Evolutionary conservation across 2,113 vertebrate species (phyloP), one percentile per base, ranked within the genome.

Genomic region (Crotalus helleri): DNA sequence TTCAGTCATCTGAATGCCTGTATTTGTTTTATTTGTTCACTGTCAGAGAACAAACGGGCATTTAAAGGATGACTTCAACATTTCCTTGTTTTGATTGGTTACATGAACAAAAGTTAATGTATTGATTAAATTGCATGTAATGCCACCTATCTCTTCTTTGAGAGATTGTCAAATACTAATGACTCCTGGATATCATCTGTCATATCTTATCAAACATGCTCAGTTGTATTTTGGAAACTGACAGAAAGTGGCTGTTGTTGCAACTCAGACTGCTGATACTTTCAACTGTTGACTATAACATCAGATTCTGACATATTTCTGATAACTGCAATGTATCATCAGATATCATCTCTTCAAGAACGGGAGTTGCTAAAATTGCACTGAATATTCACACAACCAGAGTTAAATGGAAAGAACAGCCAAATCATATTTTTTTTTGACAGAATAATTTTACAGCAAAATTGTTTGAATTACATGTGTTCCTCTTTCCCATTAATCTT

Each of bases 141-240:
- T 61, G 19, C 39, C 26, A 39, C 39, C 58, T 44, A 21, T 53
- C 26, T 59, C 29, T 12, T 88, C 58, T 69, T 7, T 51, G 11
- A 93, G 19, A 59, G 58, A 33, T 46, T 90, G 92, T 90, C 54
- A 85, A 24, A 21, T 85, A 49, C 19, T 85, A 46, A 59, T 85
- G 33, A n/a, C 69, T 90, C 33, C 33, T 85, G 29, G 26, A 17
- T 93, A 55, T 85, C 49, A 49, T 49, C 54, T 85, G 24, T n/a
- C 92, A 92, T 11, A 58, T 58, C 86, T 88, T 55, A 23, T 90
- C 88, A 93, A 90, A 59, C n/a, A 51, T 51, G 49, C 21, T 85
- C 21, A 39, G n/a, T 17, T 85, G 19, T 19, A 61, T 90, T 57
- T 90, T 88, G 33, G 64, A 49, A 49, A 33, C 64, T 59, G 54